Evolutionary conservation across 2,113 vertebrate genomes (phyloP).

Genomic region (Bombycilla garrulus): DNA sequence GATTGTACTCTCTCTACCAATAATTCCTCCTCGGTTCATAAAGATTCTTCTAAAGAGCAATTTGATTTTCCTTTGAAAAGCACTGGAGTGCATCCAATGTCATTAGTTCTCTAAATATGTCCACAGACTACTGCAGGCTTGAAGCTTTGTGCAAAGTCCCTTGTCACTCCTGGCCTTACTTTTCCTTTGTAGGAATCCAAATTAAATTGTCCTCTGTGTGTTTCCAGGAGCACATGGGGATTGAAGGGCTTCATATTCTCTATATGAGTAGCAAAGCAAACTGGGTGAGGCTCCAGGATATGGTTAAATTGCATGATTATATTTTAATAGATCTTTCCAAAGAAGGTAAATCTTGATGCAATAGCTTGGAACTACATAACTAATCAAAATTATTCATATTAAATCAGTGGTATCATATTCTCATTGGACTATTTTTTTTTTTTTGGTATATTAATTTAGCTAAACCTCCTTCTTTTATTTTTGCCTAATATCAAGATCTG

Average conservation of each 20-base stretch:
- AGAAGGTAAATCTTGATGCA: background rate
- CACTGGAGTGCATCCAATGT: conserved; percentile 4
- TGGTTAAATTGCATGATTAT: background rate
- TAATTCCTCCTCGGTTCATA: background rate
- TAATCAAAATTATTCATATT: background rate
- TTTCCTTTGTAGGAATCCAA: background rate
- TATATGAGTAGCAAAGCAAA: background rate
- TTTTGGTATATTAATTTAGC: background rate
- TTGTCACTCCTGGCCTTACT: background rate
- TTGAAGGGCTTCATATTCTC: background rate
- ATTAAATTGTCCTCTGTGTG: background rate
- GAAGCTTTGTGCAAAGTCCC: background rate
- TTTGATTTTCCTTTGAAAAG: conserved; percentile 37
- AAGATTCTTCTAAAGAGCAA: conserved; percentile 4
- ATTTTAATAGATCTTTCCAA: background rate
- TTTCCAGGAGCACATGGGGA: background rate
- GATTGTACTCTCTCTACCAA: background rate
- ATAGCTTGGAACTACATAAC: background rate
- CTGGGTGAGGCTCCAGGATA: background rate
- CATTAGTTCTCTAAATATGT: conserved; percentile 18
- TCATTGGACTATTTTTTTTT: background rate
- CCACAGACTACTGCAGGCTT: background rate
- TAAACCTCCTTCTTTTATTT: background rate
- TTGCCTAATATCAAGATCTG: background rate
- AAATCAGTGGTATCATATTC: background rate